A percentile compares a stretch with the other conserved stretches of the same genome.
Conservation (phyloP, 2,113 vertebrate genomes). For the Orcinus orca region DNA sequence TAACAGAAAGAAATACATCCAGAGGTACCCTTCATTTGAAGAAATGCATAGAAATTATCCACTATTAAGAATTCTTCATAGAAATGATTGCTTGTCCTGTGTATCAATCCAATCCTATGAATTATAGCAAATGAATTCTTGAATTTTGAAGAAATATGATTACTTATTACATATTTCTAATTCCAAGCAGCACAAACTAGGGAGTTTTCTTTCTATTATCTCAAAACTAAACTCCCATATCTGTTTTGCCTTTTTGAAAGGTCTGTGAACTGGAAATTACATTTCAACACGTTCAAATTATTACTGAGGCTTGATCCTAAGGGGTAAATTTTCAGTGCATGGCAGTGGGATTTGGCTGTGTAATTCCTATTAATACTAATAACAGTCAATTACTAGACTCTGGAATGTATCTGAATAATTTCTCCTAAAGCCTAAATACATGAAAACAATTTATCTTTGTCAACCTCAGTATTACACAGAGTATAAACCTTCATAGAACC, state of each 20-base stretch:
- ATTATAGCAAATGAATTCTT: background rate
- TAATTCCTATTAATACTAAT: constrained; percentile 64
- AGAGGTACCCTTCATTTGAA: constrained; percentile 11
- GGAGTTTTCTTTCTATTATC: constrained; percentile 42
- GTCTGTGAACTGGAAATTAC: constrained; percentile 57
- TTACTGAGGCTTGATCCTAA: constrained; percentile 54
- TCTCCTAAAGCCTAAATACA: constrained; percentile 44
- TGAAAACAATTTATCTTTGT: constrained; percentile 34
- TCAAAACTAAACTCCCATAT: constrained; percentile 29
- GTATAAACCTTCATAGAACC: constrained; percentile 15
- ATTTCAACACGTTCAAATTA: constrained; percentile 58
- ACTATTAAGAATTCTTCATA: background rate
- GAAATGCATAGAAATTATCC: background rate
- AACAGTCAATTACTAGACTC: constrained; percentile 44
- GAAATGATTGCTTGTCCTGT: background rate
- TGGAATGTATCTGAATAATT: constrained; percentile 50
- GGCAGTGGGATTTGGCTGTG: constrained; percentile 51
- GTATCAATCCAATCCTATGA: background rate
- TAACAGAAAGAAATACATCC: constrained; percentile 29
- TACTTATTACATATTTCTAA: constrained; percentile 33
- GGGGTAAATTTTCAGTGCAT: constrained; percentile 55
- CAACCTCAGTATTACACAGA: background rate
- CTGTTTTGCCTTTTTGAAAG: constrained; percentile 46
- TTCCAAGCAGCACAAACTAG: constrained; percentile 17
- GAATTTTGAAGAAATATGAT: constrained; percentile 24